Conservation (phyloP, 1,140 invertebrate species). For the Helicoverpa armigera region DNA sequence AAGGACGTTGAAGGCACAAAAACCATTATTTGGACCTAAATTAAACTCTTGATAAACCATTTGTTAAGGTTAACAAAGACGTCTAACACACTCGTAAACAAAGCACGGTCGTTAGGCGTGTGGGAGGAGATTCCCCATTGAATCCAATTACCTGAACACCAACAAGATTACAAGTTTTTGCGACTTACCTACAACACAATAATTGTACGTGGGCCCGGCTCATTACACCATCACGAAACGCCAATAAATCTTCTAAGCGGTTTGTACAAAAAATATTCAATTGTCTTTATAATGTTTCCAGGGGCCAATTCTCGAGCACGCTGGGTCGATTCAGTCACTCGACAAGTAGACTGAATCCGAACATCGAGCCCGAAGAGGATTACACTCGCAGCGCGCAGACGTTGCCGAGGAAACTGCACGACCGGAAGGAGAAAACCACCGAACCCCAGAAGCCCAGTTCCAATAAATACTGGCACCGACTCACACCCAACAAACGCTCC, state of each 20-base stretch:
- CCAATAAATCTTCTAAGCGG: slow-evolving; percentile 61
- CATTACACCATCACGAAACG: slow-evolving; percentile 64
- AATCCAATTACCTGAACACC: slow-evolving; percentile 76
- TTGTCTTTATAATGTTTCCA: slow-evolving; percentile 81
- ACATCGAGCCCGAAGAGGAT: slow-evolving; percentile 86
- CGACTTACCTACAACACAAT: slow-evolving; percentile 72
- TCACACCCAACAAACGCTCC: slow-evolving; percentile 87
- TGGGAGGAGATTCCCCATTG: slow-evolving; percentile 79
- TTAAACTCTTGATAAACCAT: slow-evolving; percentile 41
- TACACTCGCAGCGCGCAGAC: slow-evolving; percentile 91
- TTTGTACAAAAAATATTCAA: slow-evolving; percentile 57
- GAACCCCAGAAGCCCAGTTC: slow-evolving; percentile 81
- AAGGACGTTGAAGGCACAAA: not conserved
- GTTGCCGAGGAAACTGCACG: slow-evolving; percentile 90
- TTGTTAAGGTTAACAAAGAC: slow-evolving; percentile 49
- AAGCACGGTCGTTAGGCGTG: slow-evolving; percentile 73
- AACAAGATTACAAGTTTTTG: slow-evolving; percentile 79
- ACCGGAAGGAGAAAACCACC: slow-evolving; percentile 80
- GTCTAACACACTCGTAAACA: slow-evolving; percentile 67
- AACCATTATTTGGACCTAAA: slow-evolving; percentile 18
- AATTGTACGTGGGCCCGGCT: slow-evolving; percentile 70
- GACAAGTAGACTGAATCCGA: slow-evolving; percentile 89
- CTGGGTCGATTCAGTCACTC: slow-evolving; percentile 93
- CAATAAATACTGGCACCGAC: slow-evolving; percentile 83
- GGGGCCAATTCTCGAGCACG: slow-evolving; percentile 88